These are phyloP conservation scores for Hoplodrina blanda DNA, from an alignment of 2,888 invertebrate species.

Conservation along the genomic window DNA sequence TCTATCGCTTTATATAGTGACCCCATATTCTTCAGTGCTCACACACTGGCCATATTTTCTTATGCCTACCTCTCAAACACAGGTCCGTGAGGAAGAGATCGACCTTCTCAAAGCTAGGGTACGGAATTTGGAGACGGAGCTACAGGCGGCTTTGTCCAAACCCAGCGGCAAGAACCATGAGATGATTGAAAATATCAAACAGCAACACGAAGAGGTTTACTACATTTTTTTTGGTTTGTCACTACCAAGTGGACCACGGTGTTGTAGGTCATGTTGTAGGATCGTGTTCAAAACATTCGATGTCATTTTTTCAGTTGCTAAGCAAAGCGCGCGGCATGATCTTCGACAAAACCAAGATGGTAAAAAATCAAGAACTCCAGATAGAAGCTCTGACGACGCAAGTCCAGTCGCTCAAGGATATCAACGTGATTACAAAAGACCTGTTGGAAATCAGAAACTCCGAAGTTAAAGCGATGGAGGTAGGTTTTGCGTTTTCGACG, in stretches of 20 bases:
- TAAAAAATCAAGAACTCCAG: constrained; percentile 95
- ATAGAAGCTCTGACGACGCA: constrained; percentile 93
- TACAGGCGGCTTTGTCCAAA: constrained; percentile 85
- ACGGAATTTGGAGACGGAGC: constrained; percentile 85
- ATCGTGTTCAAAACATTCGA: background rate
- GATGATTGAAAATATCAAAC: constrained; percentile 87
- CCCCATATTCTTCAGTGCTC: too few species aligned
- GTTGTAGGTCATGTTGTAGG: too few species aligned
- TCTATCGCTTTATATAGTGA: too few species aligned
- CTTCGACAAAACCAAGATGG: constrained; percentile 94
- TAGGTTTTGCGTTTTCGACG: constrained; percentile 61
- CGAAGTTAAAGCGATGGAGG: constrained; percentile 94
- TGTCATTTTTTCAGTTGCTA: constrained; percentile 85
- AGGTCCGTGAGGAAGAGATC: constrained; percentile 90
- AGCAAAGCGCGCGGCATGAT: constrained; percentile 93
- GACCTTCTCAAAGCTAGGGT: constrained; percentile 88
- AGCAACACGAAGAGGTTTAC: constrained; percentile 87
- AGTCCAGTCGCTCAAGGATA: constrained; percentile 94
- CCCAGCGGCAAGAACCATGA: constrained; percentile 88
- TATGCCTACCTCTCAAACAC: background rate
- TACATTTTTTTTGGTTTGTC: too few species aligned
- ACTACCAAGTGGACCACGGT: too few species aligned
- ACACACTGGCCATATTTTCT: background rate
- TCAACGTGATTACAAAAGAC: constrained; percentile 95
- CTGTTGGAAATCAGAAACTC: constrained; percentile 94